Evolutionary conservation across 2,888 invertebrate species (phyloP).

Genomic region (Melanargia galathea): DNA sequence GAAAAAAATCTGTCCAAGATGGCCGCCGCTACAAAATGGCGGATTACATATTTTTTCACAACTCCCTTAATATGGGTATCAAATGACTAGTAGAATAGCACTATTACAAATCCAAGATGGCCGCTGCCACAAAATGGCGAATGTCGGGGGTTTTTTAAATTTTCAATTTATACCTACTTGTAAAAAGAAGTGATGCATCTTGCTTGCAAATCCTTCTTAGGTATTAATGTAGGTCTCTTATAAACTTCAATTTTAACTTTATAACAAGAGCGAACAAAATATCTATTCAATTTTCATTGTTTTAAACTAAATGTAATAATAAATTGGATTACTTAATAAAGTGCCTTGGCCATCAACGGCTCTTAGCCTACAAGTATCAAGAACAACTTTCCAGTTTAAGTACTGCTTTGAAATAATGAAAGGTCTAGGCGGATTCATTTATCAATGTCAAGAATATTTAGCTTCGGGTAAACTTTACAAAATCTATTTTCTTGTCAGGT

Average conservation of each 20-base stretch:
- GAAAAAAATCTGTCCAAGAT: no score
- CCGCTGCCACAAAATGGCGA: no score
- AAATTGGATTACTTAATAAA: constrained; percentile 18
- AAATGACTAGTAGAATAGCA: no score
- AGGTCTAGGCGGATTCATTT: constrained; percentile 22
- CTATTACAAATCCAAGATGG: no score
- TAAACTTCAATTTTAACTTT: neutral
- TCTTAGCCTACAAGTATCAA: constrained; percentile 13
- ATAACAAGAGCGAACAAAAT: constrained; percentile 14
- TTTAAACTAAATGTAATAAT: constrained; percentile 8
- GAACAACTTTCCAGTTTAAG: constrained; percentile 19
- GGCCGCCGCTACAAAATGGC: no score
- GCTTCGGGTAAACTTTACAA: constrained; percentile 14
- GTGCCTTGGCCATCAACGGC: constrained; percentile 4
- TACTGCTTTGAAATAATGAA: constrained; percentile 20
- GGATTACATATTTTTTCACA: no score
- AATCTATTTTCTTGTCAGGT: constrained; percentile 28
- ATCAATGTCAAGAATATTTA: constrained; percentile 25
- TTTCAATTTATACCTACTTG: no score
- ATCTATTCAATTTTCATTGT: constrained; percentile 12
- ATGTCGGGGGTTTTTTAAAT: no score
- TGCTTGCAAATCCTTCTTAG: no score
- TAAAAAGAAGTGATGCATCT: no score
- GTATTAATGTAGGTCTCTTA: no score
- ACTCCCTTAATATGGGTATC: no score